Evolutionary conservation across 2,113 vertebrate species (phyloP).

Genomic region (Rhabdomys dilectus): DNA sequence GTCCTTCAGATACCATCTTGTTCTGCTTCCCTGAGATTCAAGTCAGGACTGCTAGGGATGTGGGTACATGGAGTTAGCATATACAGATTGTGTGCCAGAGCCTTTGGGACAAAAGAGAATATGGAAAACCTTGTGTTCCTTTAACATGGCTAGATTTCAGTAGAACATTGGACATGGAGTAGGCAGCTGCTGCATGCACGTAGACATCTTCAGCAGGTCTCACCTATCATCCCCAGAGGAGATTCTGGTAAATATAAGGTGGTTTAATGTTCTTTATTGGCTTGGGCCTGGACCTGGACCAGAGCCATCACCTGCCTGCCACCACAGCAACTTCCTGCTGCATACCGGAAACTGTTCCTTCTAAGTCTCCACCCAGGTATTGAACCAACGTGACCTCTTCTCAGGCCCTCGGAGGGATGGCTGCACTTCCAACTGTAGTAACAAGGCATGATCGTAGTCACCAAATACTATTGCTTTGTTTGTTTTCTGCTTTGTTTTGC

Average conservation of each 20-base stretch:
- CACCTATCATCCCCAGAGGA: background rate
- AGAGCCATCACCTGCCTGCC: conserved; percentile 54
- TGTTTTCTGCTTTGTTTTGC: conserved; percentile 14
- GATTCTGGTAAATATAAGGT: background rate
- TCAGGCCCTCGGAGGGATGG: background rate
- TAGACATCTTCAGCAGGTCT: background rate
- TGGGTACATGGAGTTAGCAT: background rate
- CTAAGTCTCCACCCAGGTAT: conserved; percentile 29
- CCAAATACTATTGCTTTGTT: conserved; percentile 23
- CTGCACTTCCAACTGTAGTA: background rate
- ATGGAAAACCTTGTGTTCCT: background rate
- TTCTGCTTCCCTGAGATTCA: background rate
- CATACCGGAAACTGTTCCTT: conserved; percentile 49
- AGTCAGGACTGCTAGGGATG: background rate
- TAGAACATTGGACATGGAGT: background rate
- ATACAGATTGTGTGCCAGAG: background rate
- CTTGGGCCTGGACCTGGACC: conserved; percentile 45
- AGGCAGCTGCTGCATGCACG: background rate
- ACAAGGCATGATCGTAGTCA: background rate
- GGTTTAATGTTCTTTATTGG: conserved; percentile 42
- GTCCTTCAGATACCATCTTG: background rate
- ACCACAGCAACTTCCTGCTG: conserved; percentile 56
- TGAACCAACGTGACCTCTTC: conserved; percentile 39
- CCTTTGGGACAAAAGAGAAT: background rate
- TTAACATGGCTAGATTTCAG: background rate